A percentile compares a stretch with the other conserved stretches of the same genome.
Conservation (phyloP, 2,888 invertebrate species). For the Platypus cylindrus region DNA sequence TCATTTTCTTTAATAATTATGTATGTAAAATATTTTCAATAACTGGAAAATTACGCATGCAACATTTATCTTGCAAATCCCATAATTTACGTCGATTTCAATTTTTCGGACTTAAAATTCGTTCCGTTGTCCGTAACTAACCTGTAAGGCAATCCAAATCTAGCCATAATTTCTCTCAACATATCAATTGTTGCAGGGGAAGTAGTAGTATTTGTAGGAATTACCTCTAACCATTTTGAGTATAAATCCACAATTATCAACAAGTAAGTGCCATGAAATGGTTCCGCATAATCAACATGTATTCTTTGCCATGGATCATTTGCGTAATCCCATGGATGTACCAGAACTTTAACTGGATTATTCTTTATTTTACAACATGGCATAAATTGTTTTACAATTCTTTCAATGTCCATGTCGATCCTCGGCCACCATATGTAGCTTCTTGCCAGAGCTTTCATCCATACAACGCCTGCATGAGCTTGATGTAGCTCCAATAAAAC, state of each 20-base stretch:
- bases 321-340: conserved; percentile 16
- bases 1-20: too few relatives aligned
- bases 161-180: conserved; percentile 1
- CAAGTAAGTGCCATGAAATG: conserved; percentile 8
- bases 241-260: conserved; percentile 15
- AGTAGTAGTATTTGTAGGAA: conserved; percentile 2
- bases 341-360: conserved; percentile 11
- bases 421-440: conserved; percentile 20
- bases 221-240: conserved; percentile 19
- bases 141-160: conserved; percentile 13
- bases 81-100: too few relatives aligned
- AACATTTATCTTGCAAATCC: too few relatives aligned
- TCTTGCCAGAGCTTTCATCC: conserved; percentile 20
- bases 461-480: conserved; percentile 19
- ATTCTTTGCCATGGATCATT: conserved; percentile 14
- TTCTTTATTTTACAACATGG: conserved; percentile 12
- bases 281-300: conserved; percentile 18
- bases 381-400: conserved; percentile 16
- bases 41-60: too few relatives aligned
- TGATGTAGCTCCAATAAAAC: conserved; percentile 19
- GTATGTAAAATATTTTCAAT: too few relatives aligned
- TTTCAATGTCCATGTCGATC: conserved; percentile 20
- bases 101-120: conserved; percentile 15
- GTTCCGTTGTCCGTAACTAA: conserved; percentile 18
- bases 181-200: not conserved